Percentiles rank a stretch among this genome's conserved stretches.
Conservation (phyloP, 2,797 vertebrate genomes). For the Pseudotriccus pelzelni region DNA sequence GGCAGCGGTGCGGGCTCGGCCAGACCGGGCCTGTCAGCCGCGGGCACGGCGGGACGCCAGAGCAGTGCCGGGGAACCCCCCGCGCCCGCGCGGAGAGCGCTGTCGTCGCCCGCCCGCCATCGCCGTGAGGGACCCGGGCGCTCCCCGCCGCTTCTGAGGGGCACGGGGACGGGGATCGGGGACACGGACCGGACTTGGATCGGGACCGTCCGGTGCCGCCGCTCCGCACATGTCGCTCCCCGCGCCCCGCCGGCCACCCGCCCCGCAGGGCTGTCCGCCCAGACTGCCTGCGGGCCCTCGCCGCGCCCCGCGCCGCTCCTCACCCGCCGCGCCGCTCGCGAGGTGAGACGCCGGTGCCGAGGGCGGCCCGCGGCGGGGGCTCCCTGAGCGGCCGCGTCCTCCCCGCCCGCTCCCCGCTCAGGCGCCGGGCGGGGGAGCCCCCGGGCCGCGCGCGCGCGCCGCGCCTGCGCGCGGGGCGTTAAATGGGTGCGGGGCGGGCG, state of each 20-base stretch:
- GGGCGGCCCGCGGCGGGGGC: neutral
- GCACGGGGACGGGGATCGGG: no score
- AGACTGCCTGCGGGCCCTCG: neutral
- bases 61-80: no score
- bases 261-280: neutral
- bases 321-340: neutral
- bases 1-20: neutral
- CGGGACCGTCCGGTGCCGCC: neutral
- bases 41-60: neutral
- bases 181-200: neutral
- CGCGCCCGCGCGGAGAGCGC: neutral
- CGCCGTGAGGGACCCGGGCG: neutral
- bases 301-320: neutral
- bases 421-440: neutral
- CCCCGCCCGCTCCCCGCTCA: neutral
- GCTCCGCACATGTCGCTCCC: neutral
- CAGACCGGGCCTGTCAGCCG: neutral
- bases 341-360: neutral
- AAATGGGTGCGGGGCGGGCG: conserved; percentile 61
- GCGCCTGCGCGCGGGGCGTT: conserved; percentile 69
- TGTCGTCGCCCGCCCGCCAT: neutral
- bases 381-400: neutral
- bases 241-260: neutral
- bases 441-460: neutral
- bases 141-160: neutral